Base-by-base conservation (phyloP, 1,140 invertebrate genomes). In the Aphelinus certus region DNA sequence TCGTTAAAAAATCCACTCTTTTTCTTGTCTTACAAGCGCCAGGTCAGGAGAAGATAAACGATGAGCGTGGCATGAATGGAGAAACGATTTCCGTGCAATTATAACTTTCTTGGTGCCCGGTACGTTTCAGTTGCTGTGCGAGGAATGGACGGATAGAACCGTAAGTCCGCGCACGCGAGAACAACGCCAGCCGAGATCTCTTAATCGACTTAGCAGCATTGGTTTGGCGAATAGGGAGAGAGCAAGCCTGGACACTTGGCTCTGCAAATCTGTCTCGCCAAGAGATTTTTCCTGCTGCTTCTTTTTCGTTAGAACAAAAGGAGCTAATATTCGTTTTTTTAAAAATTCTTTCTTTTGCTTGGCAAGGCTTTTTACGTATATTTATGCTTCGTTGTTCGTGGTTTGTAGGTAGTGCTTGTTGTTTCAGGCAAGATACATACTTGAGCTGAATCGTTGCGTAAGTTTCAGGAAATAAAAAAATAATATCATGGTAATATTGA, bases 31-130 rank as follows among this genome's bases (percentile, higher is more conserved):
- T 60, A 62, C 3, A 46, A 48, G 46, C 3, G 46, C 60, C 3
- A 4, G 42, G 58, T 3, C 5, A 7, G 7, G 49, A 4, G 42
- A 64, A 63, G 67, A 65, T 70, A 70, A 69, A 56, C 53, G 10
- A n/a, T 6, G 57, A 55, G 47, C 58, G 1, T 43, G n/a, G 58
- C 58, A 56, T 63, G 62, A 72, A 72, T 72, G 61, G 62, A 57
- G 26, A 72, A 65, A 46, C 61, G 71, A 64, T 72, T 72, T 72
- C 62, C 60, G 53, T 6, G 71, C 62, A 65, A 72, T 72, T 72
- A 72, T 72, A 65, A 72, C 62, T 72, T 72, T 7, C 53, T 48
- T 58, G 51, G 6, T 45, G 53, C 47, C n/a, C 42, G 51, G 51
- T 9, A 26, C 43, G 65, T 55, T 67, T 43, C 43, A 48, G 46